Base-by-base conservation (phyloP, 2,888 invertebrate genomes). In the Synergus laeviventris region DNA sequence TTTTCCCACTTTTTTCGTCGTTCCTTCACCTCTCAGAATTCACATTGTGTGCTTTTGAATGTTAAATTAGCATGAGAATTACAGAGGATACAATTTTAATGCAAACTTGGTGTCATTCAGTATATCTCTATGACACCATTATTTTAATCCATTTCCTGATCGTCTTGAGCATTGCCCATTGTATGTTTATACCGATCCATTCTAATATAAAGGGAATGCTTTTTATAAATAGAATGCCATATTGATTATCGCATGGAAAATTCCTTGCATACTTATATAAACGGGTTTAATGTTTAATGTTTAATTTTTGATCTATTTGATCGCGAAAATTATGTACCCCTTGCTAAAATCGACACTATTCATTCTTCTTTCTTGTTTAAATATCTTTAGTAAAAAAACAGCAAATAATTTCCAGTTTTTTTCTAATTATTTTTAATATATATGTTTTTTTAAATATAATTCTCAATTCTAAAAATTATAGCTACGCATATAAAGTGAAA, bases 171-270 rank as follows among this genome's bases (percentile, higher is more conserved):
- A 83, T 82, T 82, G 81, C 79, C 86, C 83, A 88, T 89, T 89
- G 88, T 87, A 86, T 87, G 87, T 82, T 88, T 87, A 88, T 87
- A 81, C 78, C 54, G 24, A 45, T 59, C 84, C 85, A 82, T 81
- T 59, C 73, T n/a, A 54, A 73, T 76, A 78, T 73, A 56, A 66
- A 70, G 59, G 70, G 76, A 79, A 82, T 79, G 75, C 61, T 78
- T 73, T 64, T n/a, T 74, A 60, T 60, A 74, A 60, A 61, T 70
- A 70, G 70, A n/a, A 45, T 70, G 14, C 31, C 49, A 36, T 21
- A 64, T 64, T 21, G 31, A 49, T 45, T 70, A 49, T n/a, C 31
- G 49, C 70, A 9, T 18, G 12, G 12, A n/a, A 49, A 70, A 70
- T 36, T 70, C 49, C 49, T 49, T 14, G 49, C 49, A 70, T 49